A percentile compares a stretch with the other conserved stretches of the same genome.
phyloP scores from a whole-genome alignment of 92 coral and sea anemone species.

The Palythoa caribaeorum region DNA sequence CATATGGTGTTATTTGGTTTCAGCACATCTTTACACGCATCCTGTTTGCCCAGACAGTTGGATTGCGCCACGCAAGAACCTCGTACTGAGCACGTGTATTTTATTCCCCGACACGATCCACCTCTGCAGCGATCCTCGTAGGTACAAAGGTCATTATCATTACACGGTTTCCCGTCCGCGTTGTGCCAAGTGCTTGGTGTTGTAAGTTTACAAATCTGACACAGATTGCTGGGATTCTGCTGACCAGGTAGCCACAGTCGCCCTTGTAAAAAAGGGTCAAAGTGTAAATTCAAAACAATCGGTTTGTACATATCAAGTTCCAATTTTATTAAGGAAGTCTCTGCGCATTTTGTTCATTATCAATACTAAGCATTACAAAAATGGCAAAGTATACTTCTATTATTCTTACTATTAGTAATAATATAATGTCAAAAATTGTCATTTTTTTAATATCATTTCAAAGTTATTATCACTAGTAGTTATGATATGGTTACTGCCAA shows the following conservation, averaged over 20 bases:
- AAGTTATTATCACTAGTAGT: no score
- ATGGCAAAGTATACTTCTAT: no score
- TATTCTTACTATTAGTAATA: no score
- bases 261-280: not conserved
- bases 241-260: not conserved
- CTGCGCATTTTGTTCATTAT: no score
- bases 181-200: constrained; percentile 79
- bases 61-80: constrained; percentile 80
- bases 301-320: no score
- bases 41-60: constrained; percentile 73
- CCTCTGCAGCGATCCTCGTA: constrained; percentile 73
- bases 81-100: constrained; percentile 57
- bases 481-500: no score
- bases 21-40: constrained; percentile 72
- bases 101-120: constrained; percentile 66
- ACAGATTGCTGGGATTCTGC: constrained; percentile 76
- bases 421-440: no score
- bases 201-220: constrained; percentile 89
- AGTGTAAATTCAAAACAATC: no score
- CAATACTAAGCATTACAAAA: no score
- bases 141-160: constrained; percentile 83
- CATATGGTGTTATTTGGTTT: constrained; percentile 81
- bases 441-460: no score
- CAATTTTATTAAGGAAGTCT: no score
- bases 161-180: constrained; percentile 77